Evolutionary conservation across 2,888 invertebrate genomes (phyloP).

Genomic region (Colletes collaris): DNA sequence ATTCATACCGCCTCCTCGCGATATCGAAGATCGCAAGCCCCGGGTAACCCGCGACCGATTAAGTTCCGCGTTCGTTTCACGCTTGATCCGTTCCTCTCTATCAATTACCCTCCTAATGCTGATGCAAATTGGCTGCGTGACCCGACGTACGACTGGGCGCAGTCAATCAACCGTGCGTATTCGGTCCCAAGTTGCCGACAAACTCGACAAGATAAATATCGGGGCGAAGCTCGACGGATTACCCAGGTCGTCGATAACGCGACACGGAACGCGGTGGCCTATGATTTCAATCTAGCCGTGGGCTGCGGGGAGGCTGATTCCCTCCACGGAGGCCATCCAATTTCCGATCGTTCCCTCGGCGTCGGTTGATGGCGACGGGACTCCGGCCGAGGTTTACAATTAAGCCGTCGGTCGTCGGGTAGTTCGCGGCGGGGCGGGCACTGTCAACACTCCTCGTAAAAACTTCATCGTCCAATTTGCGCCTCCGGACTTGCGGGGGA

Average conservation of each 20-base stretch:
- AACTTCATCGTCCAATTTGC: slow-evolving; percentile 73
- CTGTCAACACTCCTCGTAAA: slow-evolving; percentile 68
- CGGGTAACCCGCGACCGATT: slow-evolving; percentile 10
- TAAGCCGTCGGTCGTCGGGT: slow-evolving; percentile 55
- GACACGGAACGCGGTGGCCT: slow-evolving; percentile 48
- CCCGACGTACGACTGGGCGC: slow-evolving; percentile 24
- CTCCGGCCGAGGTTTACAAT: slow-evolving; percentile 63
- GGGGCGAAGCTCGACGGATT: slow-evolving; percentile 59
- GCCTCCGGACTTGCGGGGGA: slow-evolving; percentile 37
- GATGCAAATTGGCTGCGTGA: slow-evolving; percentile 55
- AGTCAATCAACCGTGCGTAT: slow-evolving; percentile 38
- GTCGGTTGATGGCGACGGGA: slow-evolving; percentile 57
- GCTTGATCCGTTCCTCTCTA: slow-evolving; percentile 38
- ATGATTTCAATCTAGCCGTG: slow-evolving; percentile 68
- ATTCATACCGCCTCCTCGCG: background rate
- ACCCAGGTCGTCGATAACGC: slow-evolving; percentile 54
- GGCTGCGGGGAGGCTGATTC: slow-evolving; percentile 39
- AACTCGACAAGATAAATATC: slow-evolving; percentile 67
- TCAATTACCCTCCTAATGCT: slow-evolving; percentile 45
- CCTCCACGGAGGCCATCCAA: slow-evolving; percentile 62
- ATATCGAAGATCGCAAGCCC: background rate
- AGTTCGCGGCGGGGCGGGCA: slow-evolving; percentile 30
- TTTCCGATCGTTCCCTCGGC: slow-evolving; percentile 68
- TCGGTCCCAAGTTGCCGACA: slow-evolving; percentile 46
- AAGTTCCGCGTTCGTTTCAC: slow-evolving; percentile 46